Base-by-base conservation (phyloP, 2,113 vertebrate genomes). In the Bufo bufo region DNA sequence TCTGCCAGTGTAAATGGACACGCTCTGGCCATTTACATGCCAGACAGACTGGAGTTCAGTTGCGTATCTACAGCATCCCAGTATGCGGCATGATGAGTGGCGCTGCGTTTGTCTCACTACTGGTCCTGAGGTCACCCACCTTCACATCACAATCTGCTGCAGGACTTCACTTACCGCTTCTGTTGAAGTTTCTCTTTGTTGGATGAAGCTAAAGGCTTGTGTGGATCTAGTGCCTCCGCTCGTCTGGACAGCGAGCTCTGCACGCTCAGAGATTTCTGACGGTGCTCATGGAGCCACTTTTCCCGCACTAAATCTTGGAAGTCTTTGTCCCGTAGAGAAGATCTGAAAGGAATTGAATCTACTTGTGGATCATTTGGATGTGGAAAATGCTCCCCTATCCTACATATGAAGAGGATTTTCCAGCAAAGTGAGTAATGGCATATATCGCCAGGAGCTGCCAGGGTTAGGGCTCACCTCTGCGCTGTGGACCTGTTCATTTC, bases 191-290 rank as follows among this genome's bases (percentile, higher is more conserved):
- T 98, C 81, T 97, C 95, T 81, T 94, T 93, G 69, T 93, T 94
- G 23, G 94, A 96, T 49, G 98, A 97, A 91, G 96, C 95, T 87
- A 98, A 93, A 89, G 96, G 97, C 90, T 90, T 96, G 90, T 96
- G 96, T 2, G 96, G 96, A 91, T 99, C 98, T 94, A 98, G 92
- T 56, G 97, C 94, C 93, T 95, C 97, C 81, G 98, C 96, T 87
- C 97, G 95, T 14, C 94, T 93, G 43, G 91, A 90, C 85, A 99
- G 91, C 0, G 95, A 95, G 90, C 94, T 96, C 78, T 88, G 95
- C 91, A 99, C 95, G 33, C 94, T 94, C 86, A 96, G 94, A 82
- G 95, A 93, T 89, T 94, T 97, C 89, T 93, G 94, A 79, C 93
- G 95, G 89, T 97, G 95, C 82, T 91, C 94, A 84, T 92, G 96